Percentiles rank a stretch among this genome's conserved stretches.
Conservation (phyloP, 2,797 vertebrate genomes). For the Hapalemur alaotrensis region DNA sequence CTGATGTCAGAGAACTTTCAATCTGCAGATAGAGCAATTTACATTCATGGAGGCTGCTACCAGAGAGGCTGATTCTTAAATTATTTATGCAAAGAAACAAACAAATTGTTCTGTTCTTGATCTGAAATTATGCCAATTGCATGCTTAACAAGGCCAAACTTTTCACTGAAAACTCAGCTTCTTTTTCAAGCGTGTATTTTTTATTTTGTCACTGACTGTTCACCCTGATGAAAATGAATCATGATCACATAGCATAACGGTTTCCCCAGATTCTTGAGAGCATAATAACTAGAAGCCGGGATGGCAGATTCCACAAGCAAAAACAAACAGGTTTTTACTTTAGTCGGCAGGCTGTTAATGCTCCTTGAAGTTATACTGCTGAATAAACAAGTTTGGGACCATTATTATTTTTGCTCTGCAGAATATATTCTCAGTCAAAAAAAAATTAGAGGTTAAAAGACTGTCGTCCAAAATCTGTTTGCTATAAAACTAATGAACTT, state of each 20-base stretch:
- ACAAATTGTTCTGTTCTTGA: conserved; percentile 73
- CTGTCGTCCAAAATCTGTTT: conserved; percentile 58
- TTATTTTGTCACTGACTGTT: conserved; percentile 55
- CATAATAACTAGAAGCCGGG: conserved; percentile 47
- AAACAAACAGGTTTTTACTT: conserved; percentile 57
- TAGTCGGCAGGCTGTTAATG: conserved; percentile 46
- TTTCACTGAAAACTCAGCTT: conserved; percentile 60
- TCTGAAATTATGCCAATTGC: conserved; percentile 55
- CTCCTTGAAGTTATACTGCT: conserved; percentile 60
- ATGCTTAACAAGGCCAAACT: conserved; percentile 63
- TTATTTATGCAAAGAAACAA: conserved; percentile 81
- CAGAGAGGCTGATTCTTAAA: conserved; percentile 77
- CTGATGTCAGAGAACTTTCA: conserved; percentile 74
- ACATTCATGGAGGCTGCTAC: conserved; percentile 76
- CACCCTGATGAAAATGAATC: conserved; percentile 42
- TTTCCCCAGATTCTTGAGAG: conserved; percentile 63
- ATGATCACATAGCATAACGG: conserved; percentile 31
- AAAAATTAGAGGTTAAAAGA: background rate
- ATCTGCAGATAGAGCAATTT: conserved; percentile 77
- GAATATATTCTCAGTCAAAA: conserved; percentile 27
- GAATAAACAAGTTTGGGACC: conserved; percentile 64
- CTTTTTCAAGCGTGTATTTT: conserved; percentile 38
- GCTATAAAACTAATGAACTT: conserved; percentile 70
- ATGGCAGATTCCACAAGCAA: conserved; percentile 9
- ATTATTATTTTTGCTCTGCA: conserved; percentile 56